Conservation (phyloP, 2,888 invertebrate species). For the Cecidostiba fungosa region DNA sequence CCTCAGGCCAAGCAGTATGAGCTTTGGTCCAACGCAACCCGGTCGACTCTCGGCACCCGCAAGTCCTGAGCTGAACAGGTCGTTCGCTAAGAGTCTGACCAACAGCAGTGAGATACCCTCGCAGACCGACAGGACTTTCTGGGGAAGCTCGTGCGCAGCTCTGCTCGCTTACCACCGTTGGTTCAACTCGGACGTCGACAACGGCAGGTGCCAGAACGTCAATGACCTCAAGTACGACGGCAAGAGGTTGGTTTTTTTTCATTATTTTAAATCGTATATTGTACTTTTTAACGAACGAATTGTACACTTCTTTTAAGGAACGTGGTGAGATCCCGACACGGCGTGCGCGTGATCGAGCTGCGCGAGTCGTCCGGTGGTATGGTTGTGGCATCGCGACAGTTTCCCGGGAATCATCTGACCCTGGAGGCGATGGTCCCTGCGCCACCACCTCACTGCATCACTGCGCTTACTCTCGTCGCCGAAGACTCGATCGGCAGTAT, state of each 20-base stretch:
- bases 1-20: constrained; percentile 79
- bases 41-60: constrained; percentile 77
- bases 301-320: too few species aligned
- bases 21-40: constrained; percentile 76
- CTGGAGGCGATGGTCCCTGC: constrained; percentile 76
- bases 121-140: constrained; percentile 75
- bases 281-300: too few species aligned
- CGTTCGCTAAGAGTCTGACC: constrained; percentile 72
- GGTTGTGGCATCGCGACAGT: constrained; percentile 77
- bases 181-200: constrained; percentile 79
- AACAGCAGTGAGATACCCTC: constrained; percentile 60
- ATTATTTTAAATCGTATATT: too few species aligned
- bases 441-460: constrained; percentile 74
- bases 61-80: constrained; percentile 77
- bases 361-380: constrained; percentile 76
- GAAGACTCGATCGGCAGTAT: constrained; percentile 87
- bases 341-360: constrained; percentile 77
- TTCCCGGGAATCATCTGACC: constrained; percentile 75
- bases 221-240: constrained; percentile 75
- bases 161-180: constrained; percentile 80
- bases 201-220: constrained; percentile 68
- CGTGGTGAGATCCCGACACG: constrained; percentile 76
- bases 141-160: constrained; percentile 77
- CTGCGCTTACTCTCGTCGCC: constrained; percentile 83
- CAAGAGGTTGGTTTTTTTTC: constrained; percentile 72